Evolutionary conservation across 2,797 vertebrate genomes (phyloP).

Genomic region (Xiphophorus birchmanni): DNA sequence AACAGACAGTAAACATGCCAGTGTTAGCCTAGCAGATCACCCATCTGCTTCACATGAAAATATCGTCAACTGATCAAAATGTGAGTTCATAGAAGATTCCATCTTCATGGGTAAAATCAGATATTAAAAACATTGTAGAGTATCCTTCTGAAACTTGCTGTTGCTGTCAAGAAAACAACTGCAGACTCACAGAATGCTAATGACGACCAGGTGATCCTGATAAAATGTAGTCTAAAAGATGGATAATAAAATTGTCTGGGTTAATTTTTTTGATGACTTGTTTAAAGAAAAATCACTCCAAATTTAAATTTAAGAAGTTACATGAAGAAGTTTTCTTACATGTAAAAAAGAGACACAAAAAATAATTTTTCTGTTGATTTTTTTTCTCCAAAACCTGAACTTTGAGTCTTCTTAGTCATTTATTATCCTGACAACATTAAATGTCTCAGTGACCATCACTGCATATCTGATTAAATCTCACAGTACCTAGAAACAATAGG

Average conservation of each 20-base stretch:
- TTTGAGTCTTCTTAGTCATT: background rate
- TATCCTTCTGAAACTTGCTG: background rate
- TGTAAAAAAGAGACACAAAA: background rate
- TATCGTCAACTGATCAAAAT: background rate
- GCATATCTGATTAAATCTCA: constrained; percentile 1
- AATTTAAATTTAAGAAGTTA: background rate
- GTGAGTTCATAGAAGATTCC: background rate
- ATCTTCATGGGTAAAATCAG: background rate
- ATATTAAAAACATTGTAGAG: background rate
- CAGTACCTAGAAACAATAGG: constrained; percentile 1
- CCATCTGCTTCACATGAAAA: background rate
- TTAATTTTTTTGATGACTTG: background rate
- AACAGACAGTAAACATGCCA: background rate
- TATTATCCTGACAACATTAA: constrained; percentile 3
- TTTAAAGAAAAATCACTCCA: background rate
- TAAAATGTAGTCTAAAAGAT: background rate
- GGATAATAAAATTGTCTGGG: background rate
- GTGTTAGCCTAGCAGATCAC: background rate
- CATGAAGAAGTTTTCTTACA: background rate
- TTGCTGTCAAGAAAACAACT: background rate
- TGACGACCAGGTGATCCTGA: background rate
- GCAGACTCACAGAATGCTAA: background rate
- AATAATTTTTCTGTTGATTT: no score
- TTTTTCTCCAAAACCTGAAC: background rate
- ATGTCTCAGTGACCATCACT: constrained; percentile 44